phyloP scores from a whole-genome alignment of 2,888 invertebrate species.

The Eumacrocentrus americanus region DNA sequence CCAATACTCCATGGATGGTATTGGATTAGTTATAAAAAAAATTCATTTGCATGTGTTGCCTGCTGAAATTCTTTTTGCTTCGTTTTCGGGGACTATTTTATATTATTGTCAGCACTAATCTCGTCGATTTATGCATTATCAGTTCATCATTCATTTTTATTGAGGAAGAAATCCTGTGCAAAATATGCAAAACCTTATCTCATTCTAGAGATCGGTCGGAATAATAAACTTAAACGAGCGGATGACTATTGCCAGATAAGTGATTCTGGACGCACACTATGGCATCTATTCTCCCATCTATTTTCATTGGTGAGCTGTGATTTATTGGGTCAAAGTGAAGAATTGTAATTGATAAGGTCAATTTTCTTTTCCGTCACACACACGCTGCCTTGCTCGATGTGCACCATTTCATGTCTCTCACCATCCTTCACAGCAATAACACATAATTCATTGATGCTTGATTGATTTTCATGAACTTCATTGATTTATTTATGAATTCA shows the following conservation, averaged over 20 bases:
- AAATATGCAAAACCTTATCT: too few relatives aligned
- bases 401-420: too few relatives aligned
- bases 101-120: too few relatives aligned
- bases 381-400: conserved; percentile 10
- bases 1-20: conserved; percentile 54
- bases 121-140: too few relatives aligned
- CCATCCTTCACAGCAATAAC: not conserved
- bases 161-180: too few relatives aligned
- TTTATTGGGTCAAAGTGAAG: too few relatives aligned
- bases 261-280: not conserved
- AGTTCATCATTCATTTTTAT: too few relatives aligned
- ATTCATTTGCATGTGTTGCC: too few relatives aligned
- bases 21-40: conserved; percentile 27
- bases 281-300: not conserved
- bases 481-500: not conserved
- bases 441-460: not conserved
- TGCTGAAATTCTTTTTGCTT: not conserved
- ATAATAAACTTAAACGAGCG: too few relatives aligned
- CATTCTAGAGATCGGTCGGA: too few relatives aligned
- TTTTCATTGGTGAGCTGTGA: conserved; percentile 5
- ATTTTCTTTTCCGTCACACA: not conserved
- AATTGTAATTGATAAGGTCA: too few relatives aligned
- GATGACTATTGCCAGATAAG: conserved; percentile 3
- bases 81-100: too few relatives aligned
- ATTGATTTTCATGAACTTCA: not conserved